Evolutionary conservation across 2,888 invertebrate genomes (phyloP).

Genomic region (Abrostola tripartita): DNA sequence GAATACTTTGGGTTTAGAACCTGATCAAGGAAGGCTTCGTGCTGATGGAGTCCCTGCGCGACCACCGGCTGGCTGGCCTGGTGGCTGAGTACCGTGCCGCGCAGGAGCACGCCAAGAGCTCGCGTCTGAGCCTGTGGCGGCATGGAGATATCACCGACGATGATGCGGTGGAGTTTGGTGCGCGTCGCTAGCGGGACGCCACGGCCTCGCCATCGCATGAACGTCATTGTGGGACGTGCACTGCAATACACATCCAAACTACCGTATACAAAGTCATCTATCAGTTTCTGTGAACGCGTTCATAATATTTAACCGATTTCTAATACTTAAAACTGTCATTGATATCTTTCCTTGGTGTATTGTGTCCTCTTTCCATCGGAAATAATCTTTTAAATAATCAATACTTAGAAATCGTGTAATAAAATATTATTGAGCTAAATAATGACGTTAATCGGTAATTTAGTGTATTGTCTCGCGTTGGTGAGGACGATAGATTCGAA

Average conservation of each 20-base stretch:
- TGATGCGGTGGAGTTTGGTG: constrained; percentile 90
- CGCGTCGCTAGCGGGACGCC: constrained; percentile 79
- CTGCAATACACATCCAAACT: constrained; percentile 64
- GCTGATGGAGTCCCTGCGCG: constrained; percentile 93
- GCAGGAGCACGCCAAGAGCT: constrained; percentile 95
- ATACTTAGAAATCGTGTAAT: constrained; percentile 44
- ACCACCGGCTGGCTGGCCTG: constrained; percentile 93
- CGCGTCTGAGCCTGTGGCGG: constrained; percentile 97
- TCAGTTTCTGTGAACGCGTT: constrained; percentile 66
- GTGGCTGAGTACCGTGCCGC: constrained; percentile 95
- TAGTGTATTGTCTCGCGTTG: constrained; percentile 46
- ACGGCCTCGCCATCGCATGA: constrained; percentile 64
- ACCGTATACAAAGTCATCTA: constrained; percentile 66
- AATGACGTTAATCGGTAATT: constrained; percentile 29
- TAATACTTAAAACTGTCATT: constrained; percentile 36
- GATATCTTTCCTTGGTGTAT: constrained; percentile 25
- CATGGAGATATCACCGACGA: constrained; percentile 99
- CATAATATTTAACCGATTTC: constrained; percentile 38
- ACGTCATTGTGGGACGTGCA: constrained; percentile 72
- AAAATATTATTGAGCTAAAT: constrained; percentile 33
- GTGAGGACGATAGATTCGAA: constrained; percentile 39
- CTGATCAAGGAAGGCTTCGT: constrained; percentile 96
- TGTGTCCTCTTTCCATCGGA: constrained; percentile 32
- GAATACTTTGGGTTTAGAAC: constrained; percentile 77
- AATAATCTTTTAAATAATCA: constrained; percentile 29